Percentiles rank a stretch among this genome's conserved stretches.
Conservation (phyloP, 1,140 invertebrate species). For the Apis cerana region DNA sequence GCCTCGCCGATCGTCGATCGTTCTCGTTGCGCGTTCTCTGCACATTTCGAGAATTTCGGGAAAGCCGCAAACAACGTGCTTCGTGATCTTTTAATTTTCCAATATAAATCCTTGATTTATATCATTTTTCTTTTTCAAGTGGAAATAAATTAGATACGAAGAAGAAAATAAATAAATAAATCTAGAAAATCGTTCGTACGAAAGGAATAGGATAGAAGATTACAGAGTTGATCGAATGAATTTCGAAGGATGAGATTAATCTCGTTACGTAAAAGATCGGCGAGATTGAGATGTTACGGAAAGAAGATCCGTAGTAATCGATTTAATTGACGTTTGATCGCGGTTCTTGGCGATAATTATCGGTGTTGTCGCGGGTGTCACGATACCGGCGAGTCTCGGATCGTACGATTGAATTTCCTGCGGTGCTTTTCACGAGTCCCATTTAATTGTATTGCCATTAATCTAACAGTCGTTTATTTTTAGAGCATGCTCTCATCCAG, state of each 20-base stretch:
- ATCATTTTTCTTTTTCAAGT: too few species aligned
- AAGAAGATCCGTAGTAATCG: background rate
- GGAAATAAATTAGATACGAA: too few species aligned
- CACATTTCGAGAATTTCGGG: conserved; percentile 30
- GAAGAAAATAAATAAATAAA: too few species aligned
- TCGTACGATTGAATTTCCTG: conserved; percentile 29
- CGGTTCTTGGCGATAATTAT: background rate
- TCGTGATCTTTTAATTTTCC: background rate
- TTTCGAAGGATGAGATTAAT: background rate
- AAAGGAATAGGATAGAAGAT: background rate
- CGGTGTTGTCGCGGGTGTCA: background rate
- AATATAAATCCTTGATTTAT: background rate
- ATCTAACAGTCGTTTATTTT: conserved; percentile 49
- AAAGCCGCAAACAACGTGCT: background rate
- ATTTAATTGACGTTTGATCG: conserved; percentile 9
- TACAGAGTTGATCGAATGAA: background rate
- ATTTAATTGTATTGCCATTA: conserved; percentile 51
- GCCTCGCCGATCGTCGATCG: conserved; percentile 56
- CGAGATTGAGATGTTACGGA: background rate
- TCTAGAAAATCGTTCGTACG: background rate
- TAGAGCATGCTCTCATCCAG: conserved; percentile 39
- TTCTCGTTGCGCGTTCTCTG: conserved; percentile 21
- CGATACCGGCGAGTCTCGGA: background rate
- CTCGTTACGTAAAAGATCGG: background rate
- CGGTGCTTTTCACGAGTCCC: conserved; percentile 12